phyloP scores from a whole-genome alignment of 1,140 invertebrate species.

The Hycleus cichorii region DNA sequence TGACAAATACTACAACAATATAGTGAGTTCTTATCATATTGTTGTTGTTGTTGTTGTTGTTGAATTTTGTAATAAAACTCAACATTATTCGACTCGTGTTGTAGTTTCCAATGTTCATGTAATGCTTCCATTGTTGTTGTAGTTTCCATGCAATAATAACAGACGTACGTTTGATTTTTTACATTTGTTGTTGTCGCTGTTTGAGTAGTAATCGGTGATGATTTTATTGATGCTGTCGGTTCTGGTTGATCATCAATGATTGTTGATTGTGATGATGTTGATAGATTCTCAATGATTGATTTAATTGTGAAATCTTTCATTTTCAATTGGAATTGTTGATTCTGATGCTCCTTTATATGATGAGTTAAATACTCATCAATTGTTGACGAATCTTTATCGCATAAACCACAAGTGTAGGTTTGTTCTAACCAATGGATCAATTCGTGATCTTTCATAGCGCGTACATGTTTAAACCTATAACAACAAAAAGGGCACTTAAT shows the following conservation, averaged over 20 bases:
- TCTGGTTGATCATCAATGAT: neutral
- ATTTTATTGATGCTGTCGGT: too few relatives aligned
- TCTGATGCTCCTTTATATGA: too few relatives aligned
- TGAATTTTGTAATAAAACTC: conserved; percentile 15
- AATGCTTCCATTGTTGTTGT: conserved; percentile 7
- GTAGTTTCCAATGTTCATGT: conserved; percentile 1
- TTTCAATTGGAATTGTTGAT: too few relatives aligned
- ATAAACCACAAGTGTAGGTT: neutral
- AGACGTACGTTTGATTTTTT: conserved; percentile 17
- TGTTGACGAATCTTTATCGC: neutral
- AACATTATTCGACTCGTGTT: conserved; percentile 2
- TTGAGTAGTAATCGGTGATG: too few relatives aligned
- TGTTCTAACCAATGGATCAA: conserved; percentile 1
- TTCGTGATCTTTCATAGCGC: conserved; percentile 1
- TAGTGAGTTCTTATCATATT: conserved; percentile 1
- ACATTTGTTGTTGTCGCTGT: neutral
- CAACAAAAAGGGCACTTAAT: too few relatives aligned
- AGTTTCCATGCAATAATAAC: conserved; percentile 15
- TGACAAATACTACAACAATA: conserved; percentile 19
- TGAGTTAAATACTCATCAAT: too few relatives aligned
- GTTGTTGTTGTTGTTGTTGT: too few relatives aligned
- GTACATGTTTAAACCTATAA: conserved; percentile 3
- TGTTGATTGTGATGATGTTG: too few relatives aligned
- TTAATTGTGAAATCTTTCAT: too few relatives aligned
- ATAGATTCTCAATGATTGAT: too few relatives aligned